Evolutionary conservation across 2,888 invertebrate genomes (phyloP).

Genomic region (Aleiodes testaceus): DNA sequence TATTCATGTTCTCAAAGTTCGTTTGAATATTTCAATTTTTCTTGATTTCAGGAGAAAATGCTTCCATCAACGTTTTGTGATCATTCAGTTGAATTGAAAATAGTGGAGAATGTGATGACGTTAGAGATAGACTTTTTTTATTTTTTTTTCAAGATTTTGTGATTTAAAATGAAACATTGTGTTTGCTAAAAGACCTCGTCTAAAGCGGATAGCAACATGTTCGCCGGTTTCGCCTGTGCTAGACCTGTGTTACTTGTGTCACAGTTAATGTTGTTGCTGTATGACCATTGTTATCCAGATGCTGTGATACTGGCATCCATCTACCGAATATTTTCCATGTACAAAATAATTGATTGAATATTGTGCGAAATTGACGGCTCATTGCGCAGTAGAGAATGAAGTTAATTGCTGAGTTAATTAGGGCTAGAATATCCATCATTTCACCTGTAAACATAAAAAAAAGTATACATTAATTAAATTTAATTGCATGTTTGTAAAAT

Average conservation of each 20-base stretch:
- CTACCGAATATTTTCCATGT: constrained; percentile 61
- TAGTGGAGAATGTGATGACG: not conserved
- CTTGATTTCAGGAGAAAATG: not conserved
- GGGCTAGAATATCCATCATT: constrained; percentile 90
- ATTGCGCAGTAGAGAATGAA: constrained; percentile 95
- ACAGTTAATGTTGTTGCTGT: constrained; percentile 68
- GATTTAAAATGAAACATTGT: not conserved
- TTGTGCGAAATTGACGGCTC: constrained; percentile 93
- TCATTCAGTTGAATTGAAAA: no score
- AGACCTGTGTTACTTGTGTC: constrained; percentile 71
- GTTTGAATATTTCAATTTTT: constrained; percentile 23
- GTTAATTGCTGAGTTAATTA: constrained; percentile 93
- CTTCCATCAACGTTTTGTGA: no score
- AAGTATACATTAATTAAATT: no score
- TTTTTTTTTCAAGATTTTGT: constrained; percentile 2
- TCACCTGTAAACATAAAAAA: constrained; percentile 74
- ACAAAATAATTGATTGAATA: constrained; percentile 82
- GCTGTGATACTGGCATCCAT: constrained; percentile 65
- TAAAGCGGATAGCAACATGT: constrained; percentile 57
- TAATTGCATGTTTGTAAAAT: no score
- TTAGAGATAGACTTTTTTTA: no score
- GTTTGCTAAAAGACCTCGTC: constrained; percentile 28
- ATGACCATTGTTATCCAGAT: constrained; percentile 66
- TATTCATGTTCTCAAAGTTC: not conserved
- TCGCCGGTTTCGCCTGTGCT: constrained; percentile 60